Percentiles rank a stretch among this genome's conserved stretches.
phyloP scores from a whole-genome alignment of 2,113 vertebrate genomes.

The Myrmecobius fasciatus region DNA sequence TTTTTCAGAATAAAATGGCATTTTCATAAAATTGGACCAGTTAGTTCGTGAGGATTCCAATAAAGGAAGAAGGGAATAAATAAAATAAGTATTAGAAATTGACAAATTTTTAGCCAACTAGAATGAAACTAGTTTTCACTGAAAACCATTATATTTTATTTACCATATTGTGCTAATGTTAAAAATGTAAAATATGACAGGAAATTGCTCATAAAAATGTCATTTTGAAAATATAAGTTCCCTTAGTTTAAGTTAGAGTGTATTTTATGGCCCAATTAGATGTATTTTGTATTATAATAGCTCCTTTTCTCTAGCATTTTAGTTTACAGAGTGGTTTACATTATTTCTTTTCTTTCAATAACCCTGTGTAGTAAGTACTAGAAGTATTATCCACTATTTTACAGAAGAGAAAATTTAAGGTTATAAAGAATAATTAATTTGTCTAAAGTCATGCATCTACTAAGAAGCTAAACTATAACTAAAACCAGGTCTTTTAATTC shows the following conservation, averaged over 20 bases:
- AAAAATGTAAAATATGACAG: neutral
- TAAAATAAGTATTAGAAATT: neutral
- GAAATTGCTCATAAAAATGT: neutral
- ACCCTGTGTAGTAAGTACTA: neutral
- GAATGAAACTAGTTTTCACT: neutral
- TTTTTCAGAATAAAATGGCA: neutral
- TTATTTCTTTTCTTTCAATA: neutral
- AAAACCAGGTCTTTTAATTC: neutral
- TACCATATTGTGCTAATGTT: neutral
- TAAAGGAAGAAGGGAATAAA: neutral
- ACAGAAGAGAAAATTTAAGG: neutral
- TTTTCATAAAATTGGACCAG: neutral
- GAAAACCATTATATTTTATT: neutral
- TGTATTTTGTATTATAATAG: neutral
- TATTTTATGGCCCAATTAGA: neutral
- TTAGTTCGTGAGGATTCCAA: neutral
- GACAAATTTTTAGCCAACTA: neutral
- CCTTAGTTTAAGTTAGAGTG: neutral
- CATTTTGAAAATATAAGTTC: neutral
- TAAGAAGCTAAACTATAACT: neutral
- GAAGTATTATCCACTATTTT: neutral
- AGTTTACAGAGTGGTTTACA: neutral
- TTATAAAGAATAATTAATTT: neutral
- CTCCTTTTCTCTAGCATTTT: neutral
- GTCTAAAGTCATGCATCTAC: neutral